Base-by-base conservation (phyloP, 2,888 invertebrate genomes). In the Macroteleia sp. region DNA sequence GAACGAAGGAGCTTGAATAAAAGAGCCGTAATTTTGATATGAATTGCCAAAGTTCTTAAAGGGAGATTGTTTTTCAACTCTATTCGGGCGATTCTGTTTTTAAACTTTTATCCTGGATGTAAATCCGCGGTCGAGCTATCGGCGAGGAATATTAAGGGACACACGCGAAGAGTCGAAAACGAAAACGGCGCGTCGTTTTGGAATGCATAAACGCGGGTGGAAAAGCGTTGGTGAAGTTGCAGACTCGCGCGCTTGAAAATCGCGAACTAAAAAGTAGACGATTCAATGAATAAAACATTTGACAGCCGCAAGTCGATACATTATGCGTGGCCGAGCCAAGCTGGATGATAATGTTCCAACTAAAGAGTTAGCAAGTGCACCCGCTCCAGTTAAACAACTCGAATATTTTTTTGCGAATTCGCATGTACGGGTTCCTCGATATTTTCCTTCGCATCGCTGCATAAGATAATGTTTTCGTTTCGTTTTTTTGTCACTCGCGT, bases 241-340 rank as follows among this genome's bases (percentile, higher is more conserved):
- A 57, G 69, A 66, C 70, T 19, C 76, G 74, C 77, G 67, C 48
- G 62, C 74, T 20, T 67, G 79, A 70, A 81, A 83, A 81, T 83
- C 77, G 81, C 77, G 50, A 78, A 78, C 83, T 85, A 85, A 87
- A 85, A 88, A 86, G 82, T 83, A 81, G 85, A 85, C 85, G 82
- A 84, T 83, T 81, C 86, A 83, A 88, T 90, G 90, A 90, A 90
- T 90, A 90, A 90, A 89, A 88, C 88, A 90, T 90, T 86, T 83
- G 83, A 83, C 83, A 77, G 76, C 61, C 73, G 82, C 80, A 77
- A 77, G 78, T 66, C 84, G 85, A 86, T 88, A 86, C 87, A 84
- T 88, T 87, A 87, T 85, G 86, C 61, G 71, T 70, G 73, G 69
- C 42, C 54, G 56, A 6, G 44, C 64, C 42, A 22, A 48, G 64